phyloP scores from a whole-genome alignment of 2,797 vertebrate genomes.

The Sternotherus odoratus region DNA sequence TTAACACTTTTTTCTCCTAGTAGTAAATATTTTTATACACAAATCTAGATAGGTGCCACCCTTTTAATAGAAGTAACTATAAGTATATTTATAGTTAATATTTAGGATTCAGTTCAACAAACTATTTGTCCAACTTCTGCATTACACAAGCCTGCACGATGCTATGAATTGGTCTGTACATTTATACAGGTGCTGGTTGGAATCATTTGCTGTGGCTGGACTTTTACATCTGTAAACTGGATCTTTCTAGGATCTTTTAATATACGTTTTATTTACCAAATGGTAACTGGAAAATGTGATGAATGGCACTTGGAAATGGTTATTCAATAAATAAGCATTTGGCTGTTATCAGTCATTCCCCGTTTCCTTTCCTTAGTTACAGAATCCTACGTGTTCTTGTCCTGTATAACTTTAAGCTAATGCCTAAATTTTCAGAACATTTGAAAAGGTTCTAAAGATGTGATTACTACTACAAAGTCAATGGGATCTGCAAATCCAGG shows the following conservation, averaged over 20 bases:
- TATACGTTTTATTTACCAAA: background rate
- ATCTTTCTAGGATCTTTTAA: background rate
- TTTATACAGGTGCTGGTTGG: fast-evolving
- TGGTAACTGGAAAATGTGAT: background rate
- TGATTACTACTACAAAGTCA: background rate
- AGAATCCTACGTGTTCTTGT: background rate
- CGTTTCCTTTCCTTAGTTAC: background rate
- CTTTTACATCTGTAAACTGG: background rate
- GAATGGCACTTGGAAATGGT: background rate
- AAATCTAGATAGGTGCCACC: no score
- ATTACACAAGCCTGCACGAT: background rate
- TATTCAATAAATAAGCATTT: background rate
- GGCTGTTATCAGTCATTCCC: background rate
- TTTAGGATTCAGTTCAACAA: background rate
- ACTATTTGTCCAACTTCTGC: background rate
- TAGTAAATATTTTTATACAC: background rate
- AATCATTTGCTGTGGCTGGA: background rate
- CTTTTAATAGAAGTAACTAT: background rate
- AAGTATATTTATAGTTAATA: background rate
- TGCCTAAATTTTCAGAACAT: background rate
- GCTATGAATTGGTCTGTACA: background rate
- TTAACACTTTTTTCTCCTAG: background rate
- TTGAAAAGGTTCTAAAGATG: background rate
- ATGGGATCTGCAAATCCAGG: background rate
- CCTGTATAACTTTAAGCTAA: background rate